A percentile compares a stretch with the other conserved stretches of the same genome.
These are phyloP conservation scores for Chelonus formosanus DNA, from an alignment of 2,888 invertebrate genomes.

Conservation along the genomic window DNA sequence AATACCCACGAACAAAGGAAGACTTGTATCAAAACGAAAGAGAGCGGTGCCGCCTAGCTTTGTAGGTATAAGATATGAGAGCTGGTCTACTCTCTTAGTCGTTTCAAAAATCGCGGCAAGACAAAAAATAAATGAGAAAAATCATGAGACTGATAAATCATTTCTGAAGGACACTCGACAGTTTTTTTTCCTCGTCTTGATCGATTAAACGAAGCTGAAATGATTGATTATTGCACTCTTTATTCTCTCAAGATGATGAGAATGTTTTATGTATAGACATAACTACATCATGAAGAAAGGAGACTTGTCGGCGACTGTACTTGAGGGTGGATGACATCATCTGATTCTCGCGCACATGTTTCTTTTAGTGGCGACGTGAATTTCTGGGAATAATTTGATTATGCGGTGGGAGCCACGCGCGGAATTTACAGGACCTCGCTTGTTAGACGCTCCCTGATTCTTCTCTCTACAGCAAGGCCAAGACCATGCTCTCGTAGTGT, in stretches of 20 bases:
- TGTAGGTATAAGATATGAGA: slow-evolving; percentile 2
- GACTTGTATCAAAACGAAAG: slow-evolving; percentile 20
- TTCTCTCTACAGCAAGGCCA: slow-evolving; percentile 23
- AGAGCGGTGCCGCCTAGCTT: slow-evolving; percentile 9
- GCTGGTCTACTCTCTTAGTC: background rate
- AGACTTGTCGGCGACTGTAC: slow-evolving; percentile 31
- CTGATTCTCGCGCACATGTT: slow-evolving; percentile 48
- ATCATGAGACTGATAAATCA: slow-evolving; percentile 22
- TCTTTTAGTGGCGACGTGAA: slow-evolving; percentile 39
- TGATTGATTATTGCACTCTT: slow-evolving; percentile 16
- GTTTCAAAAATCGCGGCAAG: slow-evolving; percentile 19
- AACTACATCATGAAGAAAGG: background rate
- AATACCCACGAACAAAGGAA: slow-evolving; percentile 20
- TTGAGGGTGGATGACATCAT: slow-evolving; percentile 47
- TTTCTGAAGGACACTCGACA: slow-evolving; percentile 25
- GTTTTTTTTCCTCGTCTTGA: slow-evolving; percentile 18
- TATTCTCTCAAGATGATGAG: slow-evolving; percentile 4
- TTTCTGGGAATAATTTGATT: slow-evolving; percentile 58
- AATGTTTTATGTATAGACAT: slow-evolving; percentile 1
- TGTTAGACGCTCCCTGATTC: slow-evolving; percentile 41
- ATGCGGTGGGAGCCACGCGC: slow-evolving; percentile 47
- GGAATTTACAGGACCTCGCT: slow-evolving; percentile 51
- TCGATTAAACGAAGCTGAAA: slow-evolving; percentile 9
- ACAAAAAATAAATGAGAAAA: slow-evolving; percentile 13
- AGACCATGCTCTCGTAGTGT: slow-evolving; percentile 33